Conservation (phyloP, 2,113 vertebrate species). For the Columbina picui region DNA sequence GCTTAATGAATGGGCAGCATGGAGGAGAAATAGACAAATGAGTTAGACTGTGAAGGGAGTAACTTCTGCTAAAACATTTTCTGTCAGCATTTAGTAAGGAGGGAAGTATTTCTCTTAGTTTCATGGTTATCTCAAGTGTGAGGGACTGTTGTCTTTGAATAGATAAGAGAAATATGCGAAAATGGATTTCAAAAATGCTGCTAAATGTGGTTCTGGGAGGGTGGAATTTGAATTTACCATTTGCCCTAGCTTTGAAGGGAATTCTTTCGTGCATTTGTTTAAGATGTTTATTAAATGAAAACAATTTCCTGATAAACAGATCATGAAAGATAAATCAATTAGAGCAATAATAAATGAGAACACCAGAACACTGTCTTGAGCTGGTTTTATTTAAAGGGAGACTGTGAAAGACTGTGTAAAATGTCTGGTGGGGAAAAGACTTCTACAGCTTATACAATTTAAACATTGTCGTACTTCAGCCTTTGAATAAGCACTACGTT, state of each 20-base stretch:
- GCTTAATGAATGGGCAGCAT: not conserved
- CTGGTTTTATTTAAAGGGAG: constrained; percentile 1
- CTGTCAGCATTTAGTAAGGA: constrained; percentile 43
- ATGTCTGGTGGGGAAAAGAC: not conserved
- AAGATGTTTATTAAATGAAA: constrained; percentile 52
- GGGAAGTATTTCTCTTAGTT: constrained; percentile 39
- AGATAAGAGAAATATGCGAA: constrained; percentile 69
- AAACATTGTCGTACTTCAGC: not conserved
- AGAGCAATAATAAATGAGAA: not conserved
- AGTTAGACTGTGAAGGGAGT: not conserved
- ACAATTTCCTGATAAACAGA: constrained; percentile 47
- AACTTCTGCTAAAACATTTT: constrained; percentile 29
- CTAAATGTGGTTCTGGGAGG: constrained; percentile 26
- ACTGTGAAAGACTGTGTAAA: not conserved
- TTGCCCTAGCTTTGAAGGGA: constrained; percentile 8
- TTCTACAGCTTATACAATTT: not conserved
- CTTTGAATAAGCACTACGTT: not conserved
- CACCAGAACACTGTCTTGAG: not conserved
- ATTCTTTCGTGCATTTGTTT: constrained; percentile 16
- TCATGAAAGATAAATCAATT: constrained; percentile 10
- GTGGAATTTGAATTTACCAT: constrained; percentile 36
- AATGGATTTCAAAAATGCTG: constrained; percentile 51
- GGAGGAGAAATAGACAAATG: constrained; percentile 17
- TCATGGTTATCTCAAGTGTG: constrained; percentile 44
- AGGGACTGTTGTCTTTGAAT: constrained; percentile 26